Percentiles rank a stretch among this genome's conserved stretches.
These are phyloP conservation scores for Achroia grisella DNA, from an alignment of 1,140 invertebrate genomes.

Conservation along the genomic window DNA sequence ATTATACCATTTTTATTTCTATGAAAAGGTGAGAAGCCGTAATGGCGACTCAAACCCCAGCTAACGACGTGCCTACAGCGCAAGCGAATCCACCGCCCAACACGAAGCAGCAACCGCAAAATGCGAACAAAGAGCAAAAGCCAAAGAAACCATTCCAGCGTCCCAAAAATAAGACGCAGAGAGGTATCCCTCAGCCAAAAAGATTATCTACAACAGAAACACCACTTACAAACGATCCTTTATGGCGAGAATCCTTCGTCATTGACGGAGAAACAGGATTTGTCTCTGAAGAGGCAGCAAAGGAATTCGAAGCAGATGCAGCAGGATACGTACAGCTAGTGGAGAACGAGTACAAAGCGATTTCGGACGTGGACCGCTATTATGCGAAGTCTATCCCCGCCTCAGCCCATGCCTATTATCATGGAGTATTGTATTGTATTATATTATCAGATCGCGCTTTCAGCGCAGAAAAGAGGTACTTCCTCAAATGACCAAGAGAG, in stretches of 20 bases:
- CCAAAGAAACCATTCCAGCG: too few species aligned
- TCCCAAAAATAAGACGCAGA: too few species aligned
- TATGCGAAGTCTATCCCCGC: conserved; percentile 13
- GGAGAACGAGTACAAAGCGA: conserved; percentile 15
- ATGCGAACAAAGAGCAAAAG: too few species aligned
- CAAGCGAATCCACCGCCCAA: too few species aligned
- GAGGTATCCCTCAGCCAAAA: too few species aligned
- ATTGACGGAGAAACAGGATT: conserved; percentile 17
- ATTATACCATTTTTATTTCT: too few species aligned
- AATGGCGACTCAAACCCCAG: too few species aligned
- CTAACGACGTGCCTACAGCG: too few species aligned
- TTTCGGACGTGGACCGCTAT: conserved; percentile 9
- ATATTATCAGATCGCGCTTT: conserved; percentile 12
- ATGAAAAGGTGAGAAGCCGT: too few species aligned
- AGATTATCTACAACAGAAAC: conserved; percentile 10
- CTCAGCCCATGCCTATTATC: conserved; percentile 19
- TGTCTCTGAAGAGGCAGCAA: background rate
- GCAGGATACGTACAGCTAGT: conserved; percentile 10
- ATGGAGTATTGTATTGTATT: conserved; percentile 8
- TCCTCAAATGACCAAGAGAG: too few species aligned
- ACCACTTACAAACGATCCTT: conserved; percentile 15
- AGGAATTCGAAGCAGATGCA: conserved; percentile 12
- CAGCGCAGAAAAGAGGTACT: conserved; percentile 7
- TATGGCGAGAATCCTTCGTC: conserved; percentile 14
- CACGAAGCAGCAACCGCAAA: too few species aligned